These are phyloP conservation scores for Microplitis mediator DNA, from an alignment of 1,140 invertebrate species.

Conservation along the genomic window DNA sequence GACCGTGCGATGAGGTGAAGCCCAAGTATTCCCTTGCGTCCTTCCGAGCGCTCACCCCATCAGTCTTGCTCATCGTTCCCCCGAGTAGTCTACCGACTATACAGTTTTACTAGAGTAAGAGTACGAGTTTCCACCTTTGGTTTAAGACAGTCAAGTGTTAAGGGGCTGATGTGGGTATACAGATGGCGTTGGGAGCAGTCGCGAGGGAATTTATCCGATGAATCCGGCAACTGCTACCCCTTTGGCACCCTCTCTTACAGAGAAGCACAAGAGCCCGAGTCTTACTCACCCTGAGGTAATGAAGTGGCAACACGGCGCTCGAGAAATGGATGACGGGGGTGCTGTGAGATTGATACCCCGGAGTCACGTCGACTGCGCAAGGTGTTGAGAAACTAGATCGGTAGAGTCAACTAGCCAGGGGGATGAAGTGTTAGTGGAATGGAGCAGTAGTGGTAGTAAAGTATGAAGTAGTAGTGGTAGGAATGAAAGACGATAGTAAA, in stretches of 20 bases:
- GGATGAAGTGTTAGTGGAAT: not conserved
- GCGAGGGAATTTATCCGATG: not conserved
- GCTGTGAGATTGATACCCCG: constrained; percentile 48
- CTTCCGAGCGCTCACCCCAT: not conserved
- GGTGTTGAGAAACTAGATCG: constrained; percentile 50
- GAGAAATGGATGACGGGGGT: constrained; percentile 45
- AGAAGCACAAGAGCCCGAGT: not conserved
- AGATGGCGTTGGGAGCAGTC: constrained; percentile 6
- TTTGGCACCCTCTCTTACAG: constrained; percentile 18
- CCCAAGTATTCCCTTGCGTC: not conserved
- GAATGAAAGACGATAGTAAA: constrained; percentile 11
- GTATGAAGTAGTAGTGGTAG: constrained; percentile 25
- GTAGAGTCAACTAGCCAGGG: not conserved
- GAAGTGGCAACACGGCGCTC: constrained; percentile 53
- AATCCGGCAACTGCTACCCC: constrained; percentile 16
- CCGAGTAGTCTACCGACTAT: not conserved
- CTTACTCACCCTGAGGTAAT: constrained; percentile 45
- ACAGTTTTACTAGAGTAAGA: too few species aligned
- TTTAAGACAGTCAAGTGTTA: not conserved
- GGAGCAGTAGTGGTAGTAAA: not conserved
- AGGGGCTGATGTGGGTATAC: not conserved
- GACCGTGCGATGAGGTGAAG: constrained; percentile 27
- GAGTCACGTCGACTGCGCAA: constrained; percentile 45
- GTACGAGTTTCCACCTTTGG: constrained; percentile 14
- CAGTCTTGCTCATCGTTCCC: constrained; percentile 11